Evolutionary conservation across 2,113 vertebrate genomes (phyloP).

Genomic region (Oxyruncus cristatus): DNA sequence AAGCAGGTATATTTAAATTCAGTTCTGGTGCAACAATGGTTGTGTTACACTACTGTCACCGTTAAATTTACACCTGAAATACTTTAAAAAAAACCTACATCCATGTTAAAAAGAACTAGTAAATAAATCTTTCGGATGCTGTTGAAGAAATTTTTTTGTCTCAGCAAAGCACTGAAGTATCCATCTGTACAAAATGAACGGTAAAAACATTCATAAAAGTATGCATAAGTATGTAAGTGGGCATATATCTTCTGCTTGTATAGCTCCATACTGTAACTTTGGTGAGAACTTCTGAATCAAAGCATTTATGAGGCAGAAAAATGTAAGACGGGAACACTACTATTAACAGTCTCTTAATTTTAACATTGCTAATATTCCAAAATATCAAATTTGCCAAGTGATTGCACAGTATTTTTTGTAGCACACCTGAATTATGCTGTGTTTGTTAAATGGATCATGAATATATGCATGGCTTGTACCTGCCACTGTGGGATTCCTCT

Average conservation of each 20-base stretch:
- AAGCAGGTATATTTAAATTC: slow-evolving; percentile 77
- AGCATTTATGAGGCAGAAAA: background rate
- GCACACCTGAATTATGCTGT: background rate
- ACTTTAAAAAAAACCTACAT: fast-evolving
- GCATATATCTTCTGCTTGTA: background rate
- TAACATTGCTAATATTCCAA: background rate
- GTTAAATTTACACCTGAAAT: background rate
- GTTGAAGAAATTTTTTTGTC: background rate
- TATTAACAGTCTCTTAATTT: background rate
- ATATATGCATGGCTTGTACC: background rate
- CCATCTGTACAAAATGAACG: background rate
- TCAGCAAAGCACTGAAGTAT: background rate
- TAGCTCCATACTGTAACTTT: background rate
- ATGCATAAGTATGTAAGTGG: background rate
- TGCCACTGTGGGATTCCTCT: background rate
- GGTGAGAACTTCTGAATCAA: background rate
- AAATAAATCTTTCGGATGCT: background rate
- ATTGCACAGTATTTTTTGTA: background rate
- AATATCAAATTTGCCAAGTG: background rate
- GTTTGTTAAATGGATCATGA: background rate
- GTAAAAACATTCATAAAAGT: background rate
- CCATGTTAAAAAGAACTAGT: background rate
- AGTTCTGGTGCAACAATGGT: background rate
- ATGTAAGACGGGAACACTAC: background rate
- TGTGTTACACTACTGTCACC: background rate